phyloP scores from a whole-genome alignment of 2,888 invertebrate genomes.

The Nomada goodeniana region DNA sequence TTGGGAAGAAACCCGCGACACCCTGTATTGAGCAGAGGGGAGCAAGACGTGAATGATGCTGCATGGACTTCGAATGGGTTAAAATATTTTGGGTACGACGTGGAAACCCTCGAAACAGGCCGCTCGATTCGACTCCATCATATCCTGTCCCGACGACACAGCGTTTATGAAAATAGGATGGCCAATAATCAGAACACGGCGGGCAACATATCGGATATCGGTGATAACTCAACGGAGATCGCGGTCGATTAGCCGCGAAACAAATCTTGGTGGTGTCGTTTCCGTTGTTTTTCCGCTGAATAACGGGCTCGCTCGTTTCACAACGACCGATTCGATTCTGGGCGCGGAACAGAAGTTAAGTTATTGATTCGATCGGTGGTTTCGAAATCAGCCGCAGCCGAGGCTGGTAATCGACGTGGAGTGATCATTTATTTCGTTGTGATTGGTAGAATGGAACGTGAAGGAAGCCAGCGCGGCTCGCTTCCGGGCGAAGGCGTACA shows the following conservation, averaged over 20 bases:
- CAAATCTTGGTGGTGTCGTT: slow-evolving; percentile 27
- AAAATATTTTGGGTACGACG: neutral
- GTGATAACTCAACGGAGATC: slow-evolving; percentile 26
- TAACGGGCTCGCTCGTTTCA: slow-evolving; percentile 22
- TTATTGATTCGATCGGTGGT: slow-evolving; percentile 48
- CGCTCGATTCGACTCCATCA: neutral
- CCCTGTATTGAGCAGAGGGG: no score
- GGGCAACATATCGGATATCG: slow-evolving; percentile 19
- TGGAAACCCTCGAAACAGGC: neutral
- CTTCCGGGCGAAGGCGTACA: neutral
- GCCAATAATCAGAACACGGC: slow-evolving; percentile 22
- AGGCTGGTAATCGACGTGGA: slow-evolving; percentile 37
- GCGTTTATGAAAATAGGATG: slow-evolving; percentile 45
- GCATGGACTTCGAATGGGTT: neutral
- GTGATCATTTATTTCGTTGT: slow-evolving; percentile 59
- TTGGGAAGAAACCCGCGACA: no score
- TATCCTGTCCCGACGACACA: neutral
- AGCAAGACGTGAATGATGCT: neutral
- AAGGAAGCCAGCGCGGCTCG: slow-evolving; percentile 21
- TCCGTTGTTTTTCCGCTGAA: slow-evolving; percentile 11
- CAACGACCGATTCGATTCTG: slow-evolving; percentile 56
- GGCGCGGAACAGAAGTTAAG: slow-evolving; percentile 50
- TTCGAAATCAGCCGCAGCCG: slow-evolving; percentile 39
- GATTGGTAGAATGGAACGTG: slow-evolving; percentile 60
- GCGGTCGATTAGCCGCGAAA: slow-evolving; percentile 44